These are phyloP conservation scores for Drosophila anomalata DNA, from an alignment of 2,888 invertebrate species.

Conservation along the genomic window DNA sequence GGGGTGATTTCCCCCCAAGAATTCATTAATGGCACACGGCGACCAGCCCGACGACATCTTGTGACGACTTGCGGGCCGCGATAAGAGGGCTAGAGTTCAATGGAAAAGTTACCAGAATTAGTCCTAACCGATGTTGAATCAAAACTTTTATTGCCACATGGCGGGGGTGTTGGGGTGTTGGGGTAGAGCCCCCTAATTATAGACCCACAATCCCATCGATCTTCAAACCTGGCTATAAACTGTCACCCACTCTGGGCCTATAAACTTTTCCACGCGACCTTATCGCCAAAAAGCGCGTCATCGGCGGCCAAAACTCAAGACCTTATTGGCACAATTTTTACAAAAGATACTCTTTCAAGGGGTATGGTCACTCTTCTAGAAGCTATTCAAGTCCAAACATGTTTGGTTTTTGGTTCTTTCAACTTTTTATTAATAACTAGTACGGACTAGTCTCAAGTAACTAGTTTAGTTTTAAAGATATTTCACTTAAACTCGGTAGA, in stretches of 20 bases:
- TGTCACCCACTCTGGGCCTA: constrained; percentile 1
- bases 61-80: constrained; percentile 5
- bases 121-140: constrained; percentile 26
- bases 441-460: no score
- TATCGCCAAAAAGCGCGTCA: constrained; percentile 25
- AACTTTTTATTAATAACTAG: no score
- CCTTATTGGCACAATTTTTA: neutral
- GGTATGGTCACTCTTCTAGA: neutral
- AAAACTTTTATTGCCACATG: constrained; percentile 20
- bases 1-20: constrained; percentile 39
- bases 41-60: neutral
- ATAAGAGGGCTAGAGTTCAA: constrained; percentile 24
- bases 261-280: constrained; percentile 22
- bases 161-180: neutral
- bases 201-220: neutral
- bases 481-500: no score
- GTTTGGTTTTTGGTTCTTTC: neutral
- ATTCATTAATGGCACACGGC: constrained; percentile 28
- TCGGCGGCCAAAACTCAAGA: constrained; percentile 2
- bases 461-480: no score
- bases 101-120: constrained; percentile 39
- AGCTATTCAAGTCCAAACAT: no score
- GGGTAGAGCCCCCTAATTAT: neutral
- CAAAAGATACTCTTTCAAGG: neutral
- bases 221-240: neutral